Conservation (phyloP, 2,797 vertebrate genomes). For the Platalea minor region DNA sequence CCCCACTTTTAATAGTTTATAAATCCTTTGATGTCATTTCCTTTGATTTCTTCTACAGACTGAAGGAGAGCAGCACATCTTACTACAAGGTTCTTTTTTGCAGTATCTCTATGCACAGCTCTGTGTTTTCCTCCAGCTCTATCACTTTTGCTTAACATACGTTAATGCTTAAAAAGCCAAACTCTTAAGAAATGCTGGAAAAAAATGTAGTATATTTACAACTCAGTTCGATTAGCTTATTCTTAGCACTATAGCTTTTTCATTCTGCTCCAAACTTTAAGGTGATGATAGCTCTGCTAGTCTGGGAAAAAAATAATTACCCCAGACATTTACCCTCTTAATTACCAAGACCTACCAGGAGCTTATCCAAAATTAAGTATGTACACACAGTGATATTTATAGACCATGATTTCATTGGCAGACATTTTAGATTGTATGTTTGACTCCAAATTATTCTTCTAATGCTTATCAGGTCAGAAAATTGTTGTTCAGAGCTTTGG, state of each 20-base stretch:
- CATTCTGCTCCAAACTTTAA: neutral
- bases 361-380: neutral
- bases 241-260: neutral
- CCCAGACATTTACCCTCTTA: neutral
- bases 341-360: neutral
- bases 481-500: neutral
- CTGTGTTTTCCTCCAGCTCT: neutral
- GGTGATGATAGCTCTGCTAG: neutral
- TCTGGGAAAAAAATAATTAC: neutral
- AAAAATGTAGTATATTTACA: neutral
- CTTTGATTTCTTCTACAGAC: neutral
- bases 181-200: neutral
- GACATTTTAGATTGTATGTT: neutral
- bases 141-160: neutral
- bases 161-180: neutral
- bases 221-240: neutral
- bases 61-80: neutral
- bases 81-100: neutral
- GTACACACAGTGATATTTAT: neutral
- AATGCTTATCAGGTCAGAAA: neutral
- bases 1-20: neutral
- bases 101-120: neutral
- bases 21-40: neutral
- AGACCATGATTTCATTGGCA: neutral
- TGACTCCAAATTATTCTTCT: neutral